Conservation (phyloP, 2,888 invertebrate genomes). For the Tipula lateralis region DNA sequence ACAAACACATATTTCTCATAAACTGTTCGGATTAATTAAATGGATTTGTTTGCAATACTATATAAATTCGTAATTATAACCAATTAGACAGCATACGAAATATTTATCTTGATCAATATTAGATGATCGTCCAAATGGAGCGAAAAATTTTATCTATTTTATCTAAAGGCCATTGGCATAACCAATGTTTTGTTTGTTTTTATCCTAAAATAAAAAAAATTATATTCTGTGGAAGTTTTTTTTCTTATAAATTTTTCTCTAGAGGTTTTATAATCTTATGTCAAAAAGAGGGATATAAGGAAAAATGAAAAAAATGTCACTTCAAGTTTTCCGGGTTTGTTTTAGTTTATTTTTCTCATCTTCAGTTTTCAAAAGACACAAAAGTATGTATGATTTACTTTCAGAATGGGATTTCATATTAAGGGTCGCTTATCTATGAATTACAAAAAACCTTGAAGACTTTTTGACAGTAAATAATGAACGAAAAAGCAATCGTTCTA, state of each 20-base stretch:
- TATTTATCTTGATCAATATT: not conserved
- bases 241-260: not conserved
- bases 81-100: not conserved
- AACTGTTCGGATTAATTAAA: not conserved
- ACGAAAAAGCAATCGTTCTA: not conserved
- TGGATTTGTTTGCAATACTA: not conserved
- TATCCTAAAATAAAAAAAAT: no score
- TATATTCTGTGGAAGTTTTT: not conserved
- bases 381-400: not conserved
- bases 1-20: not conserved
- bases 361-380: not conserved
- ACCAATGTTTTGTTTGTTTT: not conserved
- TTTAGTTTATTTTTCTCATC: not conserved
- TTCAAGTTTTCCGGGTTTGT: not conserved
- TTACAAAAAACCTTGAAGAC: not conserved
- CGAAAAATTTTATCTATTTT: not conserved
- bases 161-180: not conserved
- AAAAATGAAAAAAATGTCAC: not conserved
- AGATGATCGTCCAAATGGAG: not conserved
- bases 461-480: not conserved
- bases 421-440: constrained; percentile 19
- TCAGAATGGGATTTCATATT: not conserved
- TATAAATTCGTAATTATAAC: no score
- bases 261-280: not conserved
- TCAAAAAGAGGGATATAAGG: not conserved